Conservation (phyloP, 1,140 invertebrate genomes). For the Drosophila baimaii region DNA sequence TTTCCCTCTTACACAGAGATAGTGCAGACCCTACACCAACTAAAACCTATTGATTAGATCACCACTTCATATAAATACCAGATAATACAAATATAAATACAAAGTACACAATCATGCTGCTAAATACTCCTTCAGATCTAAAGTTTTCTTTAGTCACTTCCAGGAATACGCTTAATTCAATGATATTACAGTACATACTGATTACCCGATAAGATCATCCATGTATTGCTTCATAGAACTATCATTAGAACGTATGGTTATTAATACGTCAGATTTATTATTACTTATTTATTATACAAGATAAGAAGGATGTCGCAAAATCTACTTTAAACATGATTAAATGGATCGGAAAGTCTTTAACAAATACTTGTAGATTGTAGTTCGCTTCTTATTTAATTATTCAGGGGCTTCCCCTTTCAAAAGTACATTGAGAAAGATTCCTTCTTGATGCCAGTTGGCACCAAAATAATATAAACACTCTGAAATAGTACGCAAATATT, state of each 20-base stretch:
- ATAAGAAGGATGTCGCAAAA: not conserved
- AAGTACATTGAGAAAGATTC: not conserved
- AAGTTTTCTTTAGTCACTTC: not conserved
- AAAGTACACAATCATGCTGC: not conserved
- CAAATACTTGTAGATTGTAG: not conserved
- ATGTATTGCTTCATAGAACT: not conserved
- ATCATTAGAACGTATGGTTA: not conserved
- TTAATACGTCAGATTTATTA: not conserved
- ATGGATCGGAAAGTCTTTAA: not conserved
- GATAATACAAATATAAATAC: conserved; percentile 2
- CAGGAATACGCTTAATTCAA: not conserved
- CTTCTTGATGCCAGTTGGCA: not conserved
- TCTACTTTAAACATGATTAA: too few species aligned
- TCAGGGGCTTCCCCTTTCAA: not conserved
- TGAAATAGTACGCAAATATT: not conserved
- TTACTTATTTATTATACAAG: not conserved
- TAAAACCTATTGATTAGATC: not conserved
- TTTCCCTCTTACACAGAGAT: not conserved
- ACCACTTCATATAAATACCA: not conserved
- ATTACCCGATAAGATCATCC: not conserved
- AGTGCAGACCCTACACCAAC: not conserved
- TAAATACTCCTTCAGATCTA: not conserved
- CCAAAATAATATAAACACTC: not conserved
- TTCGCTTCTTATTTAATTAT: not conserved
- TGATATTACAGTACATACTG: not conserved